Evolutionary conservation across 2,797 vertebrate genomes (phyloP).

Genomic region (Danio albolineatus): DNA sequence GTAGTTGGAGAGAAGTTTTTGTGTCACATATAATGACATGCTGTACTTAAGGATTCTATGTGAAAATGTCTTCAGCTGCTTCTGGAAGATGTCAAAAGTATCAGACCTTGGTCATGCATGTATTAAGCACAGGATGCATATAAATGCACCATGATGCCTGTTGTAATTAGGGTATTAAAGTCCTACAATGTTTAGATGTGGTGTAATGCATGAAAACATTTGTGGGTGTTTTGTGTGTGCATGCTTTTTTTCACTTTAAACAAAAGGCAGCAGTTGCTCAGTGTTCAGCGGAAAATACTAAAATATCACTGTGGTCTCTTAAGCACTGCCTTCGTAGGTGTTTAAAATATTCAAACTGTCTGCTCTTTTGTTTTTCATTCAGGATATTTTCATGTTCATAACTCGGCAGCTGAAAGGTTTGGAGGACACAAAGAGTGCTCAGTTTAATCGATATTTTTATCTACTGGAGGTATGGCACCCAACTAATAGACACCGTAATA

Average conservation of each 20-base stretch:
- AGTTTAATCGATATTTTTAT: conserved; percentile 99
- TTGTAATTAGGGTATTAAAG: too few species aligned
- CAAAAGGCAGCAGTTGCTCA: background rate
- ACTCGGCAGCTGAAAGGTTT: conserved; percentile 97
- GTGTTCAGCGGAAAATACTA: background rate
- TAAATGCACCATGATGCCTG: too few species aligned
- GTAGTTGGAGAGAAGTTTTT: too few species aligned
- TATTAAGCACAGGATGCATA: too few species aligned
- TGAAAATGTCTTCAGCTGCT: too few species aligned
- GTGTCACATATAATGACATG: too few species aligned
- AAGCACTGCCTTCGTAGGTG: conserved; percentile 3
- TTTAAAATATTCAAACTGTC: conserved; percentile 11
- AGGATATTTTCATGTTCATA: conserved; percentile 99
- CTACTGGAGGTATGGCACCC: conserved; percentile 88
- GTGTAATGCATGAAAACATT: background rate
- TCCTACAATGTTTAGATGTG: background rate
- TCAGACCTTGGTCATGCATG: too few species aligned
- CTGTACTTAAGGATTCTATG: too few species aligned
- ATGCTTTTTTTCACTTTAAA: conserved; percentile 3
- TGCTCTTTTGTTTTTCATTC: conserved; percentile 44
- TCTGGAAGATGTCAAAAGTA: too few species aligned
- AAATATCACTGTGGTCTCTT: conserved; percentile 16
- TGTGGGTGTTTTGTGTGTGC: background rate
- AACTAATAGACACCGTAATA: background rate
- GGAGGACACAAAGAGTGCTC: conserved; percentile 97